Base-by-base conservation (phyloP, 2,797 vertebrate genomes). In the Scolopax bukidnonensis region DNA sequence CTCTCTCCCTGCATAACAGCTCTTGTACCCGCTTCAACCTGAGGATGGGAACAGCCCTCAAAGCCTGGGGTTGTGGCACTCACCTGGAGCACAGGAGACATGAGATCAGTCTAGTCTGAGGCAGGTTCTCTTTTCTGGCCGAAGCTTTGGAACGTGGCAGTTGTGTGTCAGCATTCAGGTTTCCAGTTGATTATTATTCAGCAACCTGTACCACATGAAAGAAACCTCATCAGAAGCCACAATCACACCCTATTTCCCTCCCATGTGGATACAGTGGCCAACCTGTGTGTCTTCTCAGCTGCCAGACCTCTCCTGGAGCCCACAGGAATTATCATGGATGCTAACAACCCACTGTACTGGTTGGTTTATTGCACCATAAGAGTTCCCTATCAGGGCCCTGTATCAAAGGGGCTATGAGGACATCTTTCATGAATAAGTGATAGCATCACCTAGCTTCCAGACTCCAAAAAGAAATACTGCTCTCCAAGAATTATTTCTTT, bases 1-100 rank as follows among this genome's bases (percentile, higher is more conserved):
- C 40, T 79, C 59, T 5, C 33, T 38, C 1, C 0, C 11, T 56
- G n/a, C 1, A 0, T 28, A 38, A 82, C 59, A 76, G 21, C 16
- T 4, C 13, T 21, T 43, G 30, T 53, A 36, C 40, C n/a, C 1
- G 4, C 54, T 56, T 10, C 30, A 74, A 5, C 67, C 24, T 67
- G 78, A 84, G 30, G 19, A n/a, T 5, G 5, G 51, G n/a, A 84
- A 54, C 64, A 83, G 32, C 40, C 25, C 30, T 53, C 45, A 8
- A 8, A 74, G 65, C 74, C 43, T 7, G 18, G n/a, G 43, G 74
- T 45, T 80, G 51, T 2, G 20, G 56, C 76, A 41, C 33, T 78
- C 53, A 64, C 74, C 89, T 73, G 63, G 59, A 82, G 43, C 74
- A 23, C 74, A 74, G 84, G 33, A 93, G 63, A 57, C 4, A 0